These are phyloP conservation scores for Masticophis lateralis DNA, from an alignment of 2,797 vertebrate genomes.

Conservation along the genomic window DNA sequence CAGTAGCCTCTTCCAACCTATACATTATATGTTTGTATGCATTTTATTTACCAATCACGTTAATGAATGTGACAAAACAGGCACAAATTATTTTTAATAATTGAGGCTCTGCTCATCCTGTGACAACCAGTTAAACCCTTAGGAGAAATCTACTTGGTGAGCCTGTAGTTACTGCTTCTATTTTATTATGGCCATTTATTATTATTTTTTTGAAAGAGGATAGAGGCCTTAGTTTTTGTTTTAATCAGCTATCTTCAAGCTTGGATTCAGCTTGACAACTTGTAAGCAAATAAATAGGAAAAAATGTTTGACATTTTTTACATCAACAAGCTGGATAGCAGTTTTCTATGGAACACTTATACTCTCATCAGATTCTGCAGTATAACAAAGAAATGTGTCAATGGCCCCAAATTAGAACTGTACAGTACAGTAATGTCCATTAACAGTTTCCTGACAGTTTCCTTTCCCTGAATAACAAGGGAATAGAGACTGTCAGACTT, in stretches of 20 bases:
- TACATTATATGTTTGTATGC: background rate
- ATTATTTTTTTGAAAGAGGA: background rate
- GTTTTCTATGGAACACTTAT: background rate
- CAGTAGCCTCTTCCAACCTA: background rate
- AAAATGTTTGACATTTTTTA: background rate
- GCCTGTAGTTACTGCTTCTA: background rate
- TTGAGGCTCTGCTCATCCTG: background rate
- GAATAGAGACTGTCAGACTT: background rate
- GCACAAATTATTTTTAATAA: background rate
- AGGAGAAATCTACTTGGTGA: background rate
- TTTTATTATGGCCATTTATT: background rate
- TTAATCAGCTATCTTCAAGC: background rate
- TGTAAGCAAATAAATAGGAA: slow-evolving; percentile 2
- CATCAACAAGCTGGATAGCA: background rate
- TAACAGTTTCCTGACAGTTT: background rate
- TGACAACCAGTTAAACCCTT: background rate
- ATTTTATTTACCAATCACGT: background rate
- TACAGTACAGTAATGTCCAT: background rate
- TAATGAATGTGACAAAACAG: background rate
- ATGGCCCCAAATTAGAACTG: slow-evolving; percentile 10
- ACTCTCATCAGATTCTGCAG: background rate
- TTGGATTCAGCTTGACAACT: background rate
- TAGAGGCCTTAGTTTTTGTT: background rate
- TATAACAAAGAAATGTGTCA: background rate
- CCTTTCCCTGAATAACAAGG: background rate